Conservation (phyloP, 2,888 invertebrate species). For the Parapristionchus giblindavisi region DNA sequence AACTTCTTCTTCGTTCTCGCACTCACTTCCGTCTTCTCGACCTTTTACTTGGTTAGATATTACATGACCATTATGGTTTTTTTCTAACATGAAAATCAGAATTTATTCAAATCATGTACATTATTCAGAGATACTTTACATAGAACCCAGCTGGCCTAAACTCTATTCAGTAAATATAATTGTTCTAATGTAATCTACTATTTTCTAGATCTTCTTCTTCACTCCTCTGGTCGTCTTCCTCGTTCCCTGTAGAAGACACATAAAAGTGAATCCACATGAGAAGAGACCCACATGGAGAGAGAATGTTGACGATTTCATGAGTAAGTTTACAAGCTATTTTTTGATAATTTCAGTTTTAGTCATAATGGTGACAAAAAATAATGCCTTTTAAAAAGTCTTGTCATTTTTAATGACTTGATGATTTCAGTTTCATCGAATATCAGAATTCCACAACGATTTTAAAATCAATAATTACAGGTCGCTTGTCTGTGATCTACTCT, state of each 20-base stretch:
- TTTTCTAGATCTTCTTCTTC: slow-evolving; percentile 33
- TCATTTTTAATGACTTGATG: too few relatives aligned
- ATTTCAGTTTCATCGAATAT: too few relatives aligned
- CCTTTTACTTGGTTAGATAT: slow-evolving; percentile 45
- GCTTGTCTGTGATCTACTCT: not conserved
- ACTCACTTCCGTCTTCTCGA: slow-evolving; percentile 37
- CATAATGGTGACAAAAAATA: too few relatives aligned
- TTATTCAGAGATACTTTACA: too few relatives aligned
- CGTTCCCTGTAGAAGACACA: slow-evolving; percentile 1
- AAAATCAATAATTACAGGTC: too few relatives aligned
- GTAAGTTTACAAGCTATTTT: not conserved
- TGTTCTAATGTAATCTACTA: not conserved
- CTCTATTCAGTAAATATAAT: not conserved
- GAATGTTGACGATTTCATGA: not conserved
- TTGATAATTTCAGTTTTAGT: not conserved
- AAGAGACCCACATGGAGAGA: not conserved
- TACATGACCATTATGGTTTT: not conserved
- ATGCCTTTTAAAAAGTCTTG: too few relatives aligned
- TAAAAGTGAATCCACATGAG: not conserved
- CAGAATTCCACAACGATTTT: too few relatives aligned
- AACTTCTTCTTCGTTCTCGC: slow-evolving; percentile 48
- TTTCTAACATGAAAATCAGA: not conserved
- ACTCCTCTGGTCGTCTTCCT: slow-evolving; percentile 26
- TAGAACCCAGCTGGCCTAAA: too few relatives aligned
- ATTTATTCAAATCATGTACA: too few relatives aligned